Conservation (phyloP, 2,888 invertebrate species). For the Molorchus minor region DNA sequence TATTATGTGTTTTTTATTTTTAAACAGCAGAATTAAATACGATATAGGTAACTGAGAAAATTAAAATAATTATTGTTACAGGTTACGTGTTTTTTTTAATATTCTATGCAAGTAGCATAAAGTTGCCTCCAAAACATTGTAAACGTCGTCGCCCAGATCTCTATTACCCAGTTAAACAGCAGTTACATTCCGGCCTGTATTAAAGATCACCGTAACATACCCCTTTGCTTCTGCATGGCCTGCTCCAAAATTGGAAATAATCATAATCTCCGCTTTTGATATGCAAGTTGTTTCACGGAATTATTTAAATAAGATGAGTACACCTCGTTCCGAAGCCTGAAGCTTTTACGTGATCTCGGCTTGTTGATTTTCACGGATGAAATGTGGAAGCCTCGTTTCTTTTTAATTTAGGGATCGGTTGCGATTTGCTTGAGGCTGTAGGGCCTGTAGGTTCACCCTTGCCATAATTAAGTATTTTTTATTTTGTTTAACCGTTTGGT, state of each 20-base stretch:
- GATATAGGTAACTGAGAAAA: too few relatives aligned
- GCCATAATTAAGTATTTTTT: too few relatives aligned
- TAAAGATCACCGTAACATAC: background rate
- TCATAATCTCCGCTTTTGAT: background rate
- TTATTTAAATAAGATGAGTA: background rate
- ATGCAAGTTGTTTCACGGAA: background rate
- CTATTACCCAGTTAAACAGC: too few relatives aligned
- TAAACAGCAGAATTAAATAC: too few relatives aligned
- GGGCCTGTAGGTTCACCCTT: background rate
- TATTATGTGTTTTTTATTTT: too few relatives aligned
- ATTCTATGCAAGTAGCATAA: too few relatives aligned
- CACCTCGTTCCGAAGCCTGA: background rate
- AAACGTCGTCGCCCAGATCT: too few relatives aligned
- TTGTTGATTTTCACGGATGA: background rate
- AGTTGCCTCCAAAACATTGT: too few relatives aligned
- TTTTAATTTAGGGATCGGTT: too few relatives aligned
- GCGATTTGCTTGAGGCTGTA: background rate
- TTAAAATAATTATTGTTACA: too few relatives aligned
- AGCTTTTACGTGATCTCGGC: background rate
- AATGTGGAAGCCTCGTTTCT: background rate
- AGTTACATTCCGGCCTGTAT: constrained; percentile 3
- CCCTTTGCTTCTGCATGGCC: background rate
- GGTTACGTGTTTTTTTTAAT: too few relatives aligned
- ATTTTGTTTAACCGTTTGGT: background rate
- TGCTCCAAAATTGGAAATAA: background rate